These are phyloP conservation scores for Molothrus ater DNA, from an alignment of 2,797 vertebrate genomes.

Conservation along the genomic window DNA sequence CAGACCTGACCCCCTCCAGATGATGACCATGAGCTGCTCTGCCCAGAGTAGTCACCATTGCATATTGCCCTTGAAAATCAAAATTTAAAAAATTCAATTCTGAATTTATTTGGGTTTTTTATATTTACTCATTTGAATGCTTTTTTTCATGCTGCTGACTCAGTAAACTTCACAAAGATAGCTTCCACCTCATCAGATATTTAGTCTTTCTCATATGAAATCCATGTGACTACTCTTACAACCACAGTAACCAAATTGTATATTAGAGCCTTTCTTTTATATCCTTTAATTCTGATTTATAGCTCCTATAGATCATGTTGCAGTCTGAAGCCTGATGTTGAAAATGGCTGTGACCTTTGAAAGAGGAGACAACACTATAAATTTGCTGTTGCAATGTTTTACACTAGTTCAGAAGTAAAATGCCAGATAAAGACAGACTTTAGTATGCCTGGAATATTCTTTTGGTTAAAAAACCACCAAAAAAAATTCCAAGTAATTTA, in stretches of 20 bases:
- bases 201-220: background rate
- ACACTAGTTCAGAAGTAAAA: background rate
- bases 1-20: background rate
- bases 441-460: background rate
- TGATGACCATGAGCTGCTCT: background rate
- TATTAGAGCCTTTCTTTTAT: background rate
- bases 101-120: background rate
- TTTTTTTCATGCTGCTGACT: background rate
- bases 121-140: background rate
- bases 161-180: background rate
- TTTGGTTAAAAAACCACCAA: background rate
- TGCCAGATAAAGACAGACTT: background rate
- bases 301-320: constrained; percentile 19
- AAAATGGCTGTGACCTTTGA: constrained; percentile 61
- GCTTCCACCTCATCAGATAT: constrained; percentile 15
- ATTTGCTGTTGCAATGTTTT: constrained; percentile 28
- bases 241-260: background rate
- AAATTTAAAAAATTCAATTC: background rate
- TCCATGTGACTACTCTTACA: background rate
- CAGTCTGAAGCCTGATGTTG: constrained; percentile 42
- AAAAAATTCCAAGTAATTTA: background rate
- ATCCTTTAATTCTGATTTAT: constrained; percentile 25
- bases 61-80: background rate
- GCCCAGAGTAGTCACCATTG: background rate
- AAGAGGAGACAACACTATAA: constrained; percentile 49